Evolutionary conservation across 2,113 vertebrate genomes (phyloP).

Genomic region (Pandion haliaetus): DNA sequence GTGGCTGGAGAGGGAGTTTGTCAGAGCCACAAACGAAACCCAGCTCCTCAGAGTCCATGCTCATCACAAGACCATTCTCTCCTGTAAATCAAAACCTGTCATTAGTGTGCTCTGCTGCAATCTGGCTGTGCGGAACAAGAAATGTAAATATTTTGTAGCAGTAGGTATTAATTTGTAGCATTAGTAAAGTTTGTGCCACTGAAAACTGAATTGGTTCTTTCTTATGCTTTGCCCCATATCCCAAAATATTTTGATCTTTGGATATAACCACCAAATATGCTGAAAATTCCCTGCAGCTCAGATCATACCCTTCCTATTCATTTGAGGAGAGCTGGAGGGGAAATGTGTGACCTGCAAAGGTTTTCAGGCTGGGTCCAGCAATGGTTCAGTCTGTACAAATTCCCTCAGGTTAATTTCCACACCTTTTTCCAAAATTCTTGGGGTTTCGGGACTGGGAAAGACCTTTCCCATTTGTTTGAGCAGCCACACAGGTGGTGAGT

Average conservation of each 20-base stretch:
- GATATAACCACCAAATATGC: conserved; percentile 22
- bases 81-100: background rate
- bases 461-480: background rate
- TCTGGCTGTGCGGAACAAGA: background rate
- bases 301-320: background rate
- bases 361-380: background rate
- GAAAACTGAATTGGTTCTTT: conserved; percentile 41
- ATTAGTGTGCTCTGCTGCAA: conserved; percentile 9
- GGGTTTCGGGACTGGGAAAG: background rate
- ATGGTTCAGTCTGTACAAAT: background rate
- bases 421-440: background rate
- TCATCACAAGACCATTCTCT: background rate
- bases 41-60: background rate
- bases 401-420: background rate
- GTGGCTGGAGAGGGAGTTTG: background rate
- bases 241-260: conserved; percentile 35
- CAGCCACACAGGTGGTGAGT: background rate
- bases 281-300: conserved; percentile 37
- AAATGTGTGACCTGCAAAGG: background rate
- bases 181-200: background rate
- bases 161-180: conserved; percentile 27
- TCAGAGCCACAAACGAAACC: background rate
- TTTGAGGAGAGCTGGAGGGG: background rate
- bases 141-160: conserved; percentile 45
- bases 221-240: background rate